Percentiles rank a stretch among this genome's conserved stretches.
These are phyloP conservation scores for Gonocerus acuteangulatus DNA, from an alignment of 2,888 invertebrate species.

Conservation along the genomic window DNA sequence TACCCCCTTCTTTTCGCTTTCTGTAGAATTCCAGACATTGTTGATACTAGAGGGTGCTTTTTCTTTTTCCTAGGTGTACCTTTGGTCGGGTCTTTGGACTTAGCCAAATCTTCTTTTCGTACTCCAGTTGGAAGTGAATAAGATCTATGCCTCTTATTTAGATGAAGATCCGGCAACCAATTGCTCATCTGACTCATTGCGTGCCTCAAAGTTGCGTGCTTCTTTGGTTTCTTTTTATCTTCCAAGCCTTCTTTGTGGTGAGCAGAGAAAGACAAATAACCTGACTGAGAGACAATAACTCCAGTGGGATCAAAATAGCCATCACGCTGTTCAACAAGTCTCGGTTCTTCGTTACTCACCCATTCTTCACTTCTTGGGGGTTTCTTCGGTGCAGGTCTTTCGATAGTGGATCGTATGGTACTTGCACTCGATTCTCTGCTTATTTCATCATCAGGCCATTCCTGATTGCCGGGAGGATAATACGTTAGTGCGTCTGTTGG, in stretches of 20 bases:
- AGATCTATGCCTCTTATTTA: constrained; percentile 69
- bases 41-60: constrained; percentile 71
- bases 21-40: constrained; percentile 75
- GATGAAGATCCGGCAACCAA: constrained; percentile 72
- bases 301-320: constrained; percentile 50
- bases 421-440: constrained; percentile 33
- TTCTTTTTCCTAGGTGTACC: constrained; percentile 56
- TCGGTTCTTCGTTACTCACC: constrained; percentile 27
- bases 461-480: constrained; percentile 54
- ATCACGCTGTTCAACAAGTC: constrained; percentile 30
- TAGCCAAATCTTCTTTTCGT: constrained; percentile 36
- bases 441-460: constrained; percentile 25
- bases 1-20: constrained; percentile 66
- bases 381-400: constrained; percentile 29
- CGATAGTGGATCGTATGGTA: constrained; percentile 24
- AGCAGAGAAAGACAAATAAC: constrained; percentile 67
- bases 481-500: constrained; percentile 72
- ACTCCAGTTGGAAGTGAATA: constrained; percentile 69
- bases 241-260: constrained; percentile 52
- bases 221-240: constrained; percentile 56
- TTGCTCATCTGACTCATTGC: constrained; percentile 73
- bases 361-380: constrained; percentile 29
- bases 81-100: constrained; percentile 32
- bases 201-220: constrained; percentile 63
- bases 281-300: constrained; percentile 68